Evolutionary conservation across 2,888 invertebrate genomes (phyloP).

Genomic region (Zelleria hepariella): DNA sequence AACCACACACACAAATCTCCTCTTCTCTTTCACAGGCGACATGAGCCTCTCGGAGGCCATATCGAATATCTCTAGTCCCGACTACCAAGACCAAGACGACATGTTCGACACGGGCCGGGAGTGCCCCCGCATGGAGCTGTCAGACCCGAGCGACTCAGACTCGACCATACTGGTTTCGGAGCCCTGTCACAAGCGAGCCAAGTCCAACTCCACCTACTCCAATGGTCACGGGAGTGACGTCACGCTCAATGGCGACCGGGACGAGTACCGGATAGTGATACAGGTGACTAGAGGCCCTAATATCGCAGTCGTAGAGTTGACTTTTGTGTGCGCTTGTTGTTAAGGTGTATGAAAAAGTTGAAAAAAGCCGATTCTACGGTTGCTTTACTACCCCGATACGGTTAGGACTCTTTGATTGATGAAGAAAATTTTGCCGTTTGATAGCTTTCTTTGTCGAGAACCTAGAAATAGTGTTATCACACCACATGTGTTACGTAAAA

Average conservation of each 20-base stretch:
- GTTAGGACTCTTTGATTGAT: too few relatives aligned
- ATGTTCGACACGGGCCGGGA: slow-evolving; percentile 84
- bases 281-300: too few relatives aligned
- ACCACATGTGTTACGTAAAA: too few relatives aligned
- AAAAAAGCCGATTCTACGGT: too few relatives aligned
- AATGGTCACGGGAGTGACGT: slow-evolving; percentile 73
- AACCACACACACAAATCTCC: too few relatives aligned
- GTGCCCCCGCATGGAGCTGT: slow-evolving; percentile 85
- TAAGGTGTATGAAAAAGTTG: too few relatives aligned
- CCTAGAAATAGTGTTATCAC: too few relatives aligned
- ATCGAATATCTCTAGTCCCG: slow-evolving; percentile 91
- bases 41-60: slow-evolving; percentile 88
- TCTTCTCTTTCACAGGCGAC: slow-evolving; percentile 72
- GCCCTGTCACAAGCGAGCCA: slow-evolving; percentile 74
- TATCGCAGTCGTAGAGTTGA: too few relatives aligned
- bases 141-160: slow-evolving; percentile 91
- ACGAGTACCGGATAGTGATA: slow-evolving; percentile 84
- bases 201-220: slow-evolving; percentile 57
- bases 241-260: slow-evolving; percentile 63
- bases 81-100: slow-evolving; percentile 90
- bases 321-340: too few relatives aligned
- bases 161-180: slow-evolving; percentile 89
- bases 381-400: too few relatives aligned
- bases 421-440: too few relatives aligned
- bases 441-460: too few relatives aligned